Evolutionary conservation across 2,113 vertebrate species (phyloP).

Genomic region (Proterorhinus semilunaris): DNA sequence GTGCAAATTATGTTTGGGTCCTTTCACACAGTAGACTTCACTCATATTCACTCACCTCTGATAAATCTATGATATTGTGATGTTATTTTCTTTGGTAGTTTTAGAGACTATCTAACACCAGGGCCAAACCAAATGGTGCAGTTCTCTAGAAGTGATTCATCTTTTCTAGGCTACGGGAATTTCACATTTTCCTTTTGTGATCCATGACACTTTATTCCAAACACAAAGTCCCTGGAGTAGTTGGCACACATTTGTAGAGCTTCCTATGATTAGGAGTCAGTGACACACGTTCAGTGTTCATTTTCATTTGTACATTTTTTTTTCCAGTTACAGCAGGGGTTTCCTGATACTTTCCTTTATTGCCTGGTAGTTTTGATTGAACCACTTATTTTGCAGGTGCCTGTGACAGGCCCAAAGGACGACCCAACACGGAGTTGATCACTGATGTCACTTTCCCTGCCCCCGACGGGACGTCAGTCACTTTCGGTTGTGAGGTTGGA

Average conservation of each 20-base stretch:
- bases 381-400: slow-evolving; percentile 16
- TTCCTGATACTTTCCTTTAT: neutral
- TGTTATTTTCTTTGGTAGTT: no score
- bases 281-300: no score
- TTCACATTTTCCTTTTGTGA: no score
- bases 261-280: no score
- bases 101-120: no score
- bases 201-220: no score
- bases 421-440: slow-evolving; percentile 10
- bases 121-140: no score
- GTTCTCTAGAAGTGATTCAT: no score
- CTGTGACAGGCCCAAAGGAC: slow-evolving; percentile 15
- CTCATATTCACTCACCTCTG: neutral
- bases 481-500: slow-evolving; percentile 27
- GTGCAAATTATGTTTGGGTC: neutral
- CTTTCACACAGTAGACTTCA: neutral
- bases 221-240: no score
- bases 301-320: neutral
- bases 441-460: rapidly evolving
- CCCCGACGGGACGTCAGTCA: neutral
- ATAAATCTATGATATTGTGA: neutral
- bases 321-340: neutral
- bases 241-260: no score
- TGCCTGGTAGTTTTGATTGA: no score
- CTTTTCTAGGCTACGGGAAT: no score